phyloP scores from a whole-genome alignment of 2,113 vertebrate genomes.

The Apodemus sylvaticus region DNA sequence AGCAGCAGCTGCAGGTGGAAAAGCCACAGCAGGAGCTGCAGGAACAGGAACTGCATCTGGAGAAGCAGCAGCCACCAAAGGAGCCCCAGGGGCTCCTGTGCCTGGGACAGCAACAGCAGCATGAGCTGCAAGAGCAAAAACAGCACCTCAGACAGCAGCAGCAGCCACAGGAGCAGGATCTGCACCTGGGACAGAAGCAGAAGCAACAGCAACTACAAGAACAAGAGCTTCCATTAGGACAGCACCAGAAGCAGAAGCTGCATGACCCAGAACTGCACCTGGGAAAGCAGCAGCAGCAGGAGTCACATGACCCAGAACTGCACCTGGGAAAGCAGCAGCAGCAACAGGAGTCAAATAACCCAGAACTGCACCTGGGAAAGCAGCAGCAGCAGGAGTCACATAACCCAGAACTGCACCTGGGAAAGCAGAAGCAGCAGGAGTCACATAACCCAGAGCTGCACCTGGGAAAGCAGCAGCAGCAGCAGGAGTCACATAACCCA shows the following conservation, averaged over 20 bases:
- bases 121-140: not conserved
- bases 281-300: too few species aligned
- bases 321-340: not conserved
- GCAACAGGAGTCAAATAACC: not conserved
- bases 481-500: too few species aligned
- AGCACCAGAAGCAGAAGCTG: not conserved
- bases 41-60: not conserved
- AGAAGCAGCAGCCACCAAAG: not conserved
- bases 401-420: not conserved
- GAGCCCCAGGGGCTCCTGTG: not conserved
- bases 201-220: not conserved
- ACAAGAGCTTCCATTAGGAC: not conserved
- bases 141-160: not conserved
- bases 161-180: not conserved
- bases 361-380: not conserved
- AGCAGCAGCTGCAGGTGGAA: not conserved
- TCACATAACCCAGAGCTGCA: too few species aligned
- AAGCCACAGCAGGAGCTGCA: not conserved
- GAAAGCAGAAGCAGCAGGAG: not conserved
- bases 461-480: too few species aligned
- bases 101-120: not conserved
- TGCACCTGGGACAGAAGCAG: too few species aligned
- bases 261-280: too few species aligned
- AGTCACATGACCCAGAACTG: too few species aligned
- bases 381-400: not conserved